Conservation (phyloP, 2,113 vertebrate genomes). For the Vicugna pacos region DNA sequence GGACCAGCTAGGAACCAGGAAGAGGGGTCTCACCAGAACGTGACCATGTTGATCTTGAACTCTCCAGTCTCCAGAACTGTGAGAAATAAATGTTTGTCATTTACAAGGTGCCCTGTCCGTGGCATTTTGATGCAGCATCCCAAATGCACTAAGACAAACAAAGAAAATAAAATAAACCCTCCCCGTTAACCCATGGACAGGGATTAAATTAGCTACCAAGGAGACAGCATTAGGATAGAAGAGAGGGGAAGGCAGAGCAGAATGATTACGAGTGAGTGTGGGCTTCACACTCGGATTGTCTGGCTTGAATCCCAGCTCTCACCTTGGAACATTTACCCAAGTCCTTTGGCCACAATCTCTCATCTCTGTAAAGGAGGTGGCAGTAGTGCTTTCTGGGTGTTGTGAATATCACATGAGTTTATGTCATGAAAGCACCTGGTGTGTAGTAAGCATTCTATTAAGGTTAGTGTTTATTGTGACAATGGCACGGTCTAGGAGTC, state of each 20-base stretch:
- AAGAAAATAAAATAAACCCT: not conserved
- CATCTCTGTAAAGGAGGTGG: not conserved
- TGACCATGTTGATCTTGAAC: not conserved
- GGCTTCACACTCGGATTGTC: not conserved
- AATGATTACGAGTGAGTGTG: too few species aligned
- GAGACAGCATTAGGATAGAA: rapidly evolving
- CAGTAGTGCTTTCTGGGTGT: not conserved
- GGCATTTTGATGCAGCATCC: not conserved
- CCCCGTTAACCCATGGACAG: not conserved
- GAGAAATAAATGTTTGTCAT: not conserved
- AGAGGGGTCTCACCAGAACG: not conserved
- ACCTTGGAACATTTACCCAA: not conserved
- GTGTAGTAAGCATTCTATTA: not conserved
- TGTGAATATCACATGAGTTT: not conserved
- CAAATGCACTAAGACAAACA: not conserved
- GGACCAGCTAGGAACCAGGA: not conserved
- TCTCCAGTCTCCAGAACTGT: not conserved
- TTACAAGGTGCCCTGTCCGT: not conserved
- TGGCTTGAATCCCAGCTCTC: not conserved
- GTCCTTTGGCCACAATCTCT: not conserved
- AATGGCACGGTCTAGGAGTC: not conserved
- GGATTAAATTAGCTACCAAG: not conserved
- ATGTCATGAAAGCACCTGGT: not conserved
- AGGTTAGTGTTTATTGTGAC: not conserved
- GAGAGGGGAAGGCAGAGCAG: not conserved